These are phyloP conservation scores for Ischnura elegans DNA, from an alignment of 2,888 invertebrate species.

Conservation along the genomic window DNA sequence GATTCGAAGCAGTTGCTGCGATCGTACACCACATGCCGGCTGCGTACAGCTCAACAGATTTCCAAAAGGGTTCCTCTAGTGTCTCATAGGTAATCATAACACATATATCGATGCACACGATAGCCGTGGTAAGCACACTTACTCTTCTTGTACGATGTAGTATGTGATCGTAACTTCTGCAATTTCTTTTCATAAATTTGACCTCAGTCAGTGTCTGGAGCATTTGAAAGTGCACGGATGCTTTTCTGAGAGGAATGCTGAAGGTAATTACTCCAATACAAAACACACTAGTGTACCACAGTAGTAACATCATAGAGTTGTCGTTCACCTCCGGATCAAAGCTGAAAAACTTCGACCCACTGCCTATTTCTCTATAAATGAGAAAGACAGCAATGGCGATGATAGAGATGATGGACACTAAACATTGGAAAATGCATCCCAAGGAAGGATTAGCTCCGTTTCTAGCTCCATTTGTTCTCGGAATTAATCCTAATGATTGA, in stretches of 20 bases:
- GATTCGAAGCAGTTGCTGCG: not conserved
- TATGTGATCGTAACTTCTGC: not conserved
- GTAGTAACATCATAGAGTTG: not conserved
- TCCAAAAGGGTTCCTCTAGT: not conserved
- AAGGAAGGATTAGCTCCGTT: no score
- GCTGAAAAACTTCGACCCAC: no score
- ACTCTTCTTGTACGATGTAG: not conserved
- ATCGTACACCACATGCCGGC: not conserved
- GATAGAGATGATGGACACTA: no score
- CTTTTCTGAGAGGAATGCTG: not conserved
- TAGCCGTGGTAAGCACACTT: not conserved
- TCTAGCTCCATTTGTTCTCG: no score
- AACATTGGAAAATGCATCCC: no score
- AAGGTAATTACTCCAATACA: not conserved
- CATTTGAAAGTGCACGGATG: not conserved
- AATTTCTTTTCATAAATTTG: not conserved
- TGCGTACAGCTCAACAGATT: not conserved
- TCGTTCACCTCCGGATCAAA: no score
- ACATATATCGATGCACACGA: not conserved
- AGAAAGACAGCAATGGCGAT: no score
- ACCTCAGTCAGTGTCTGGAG: not conserved
- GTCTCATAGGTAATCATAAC: not conserved
- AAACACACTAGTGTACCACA: not conserved
- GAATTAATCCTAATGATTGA: no score
- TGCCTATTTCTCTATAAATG: no score